These are phyloP conservation scores for Mobula birostris DNA, from an alignment of 2,113 vertebrate species.

Conservation along the genomic window DNA sequence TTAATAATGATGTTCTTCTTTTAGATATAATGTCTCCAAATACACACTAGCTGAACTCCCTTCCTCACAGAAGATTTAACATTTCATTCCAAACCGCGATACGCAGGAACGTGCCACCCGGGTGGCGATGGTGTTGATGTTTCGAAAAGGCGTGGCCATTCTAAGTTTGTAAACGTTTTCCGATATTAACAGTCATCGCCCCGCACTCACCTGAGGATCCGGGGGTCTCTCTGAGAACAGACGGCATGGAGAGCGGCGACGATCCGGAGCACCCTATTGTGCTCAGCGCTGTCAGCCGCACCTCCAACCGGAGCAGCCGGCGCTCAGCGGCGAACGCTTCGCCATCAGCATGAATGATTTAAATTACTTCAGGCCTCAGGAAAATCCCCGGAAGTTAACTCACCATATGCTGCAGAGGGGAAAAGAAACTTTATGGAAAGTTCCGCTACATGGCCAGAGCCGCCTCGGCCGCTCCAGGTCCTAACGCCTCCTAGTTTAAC, in stretches of 20 bases:
- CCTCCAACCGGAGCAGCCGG: neutral
- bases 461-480: neutral
- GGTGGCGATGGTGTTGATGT: too few species aligned
- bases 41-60: too few species aligned
- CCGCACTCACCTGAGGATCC: neutral
- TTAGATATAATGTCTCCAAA: too few species aligned
- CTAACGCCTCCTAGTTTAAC: neutral
- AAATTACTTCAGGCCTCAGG: neutral
- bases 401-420: neutral
- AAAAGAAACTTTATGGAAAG: neutral
- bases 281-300: neutral
- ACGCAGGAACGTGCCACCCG: too few species aligned
- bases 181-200: too few species aligned
- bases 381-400: constrained; percentile 18
- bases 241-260: neutral
- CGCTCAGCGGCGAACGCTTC: neutral
- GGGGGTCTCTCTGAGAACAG: neutral
- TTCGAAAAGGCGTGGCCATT: too few species aligned
- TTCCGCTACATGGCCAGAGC: neutral
- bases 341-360: neutral
- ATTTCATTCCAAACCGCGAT: too few species aligned
- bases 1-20: too few species aligned
- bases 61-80: too few species aligned
- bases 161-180: too few species aligned
- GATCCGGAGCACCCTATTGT: too few species aligned